Evolutionary conservation across 2,888 invertebrate genomes (phyloP), one percentile per base, ranked within the genome.

Genomic region (Gerris lacustris): DNA sequence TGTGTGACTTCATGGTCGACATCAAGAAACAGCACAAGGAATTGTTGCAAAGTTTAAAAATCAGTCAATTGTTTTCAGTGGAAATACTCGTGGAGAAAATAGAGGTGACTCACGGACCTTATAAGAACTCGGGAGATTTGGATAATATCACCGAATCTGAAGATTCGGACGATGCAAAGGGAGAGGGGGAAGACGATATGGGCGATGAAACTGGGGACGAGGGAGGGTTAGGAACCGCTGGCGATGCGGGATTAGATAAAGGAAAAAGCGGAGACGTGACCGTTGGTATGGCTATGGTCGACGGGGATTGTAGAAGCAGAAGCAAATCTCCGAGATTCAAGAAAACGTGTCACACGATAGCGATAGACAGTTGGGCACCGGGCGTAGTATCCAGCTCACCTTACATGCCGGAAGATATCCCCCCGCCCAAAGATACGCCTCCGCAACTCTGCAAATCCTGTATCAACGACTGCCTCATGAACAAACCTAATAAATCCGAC

Each of bases 71-170:
- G 1, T 55, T 55, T 5, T 55, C 55, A 7, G 55, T 72, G 44
- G 72, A 72, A 67, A 66, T 72, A 6, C 43, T 71, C 2, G 64
- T 72, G 2, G 69, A 72, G n/a, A 64, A 62, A 45, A 67, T 72
- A 11, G 43, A 70, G 43, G 69, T 72, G 6, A 63, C 68, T 11
- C 68, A 71, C 66, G 72, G 70, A 5, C 11, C 18, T n/a, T 9
- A 64, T 5, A n/a, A 31, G 11, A 64, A 64, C 7, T n/a, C 31
- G 11, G 62, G 62, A n/a, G 62, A 62, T 4, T 15, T 62, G n/a
- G n/a, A n/a, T 5, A 62, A 31, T 4, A 31, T 31, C 31, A 31
- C 15, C n/a, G 62, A 62, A 62, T 62, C 62, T 4, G 62, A 62
- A 64, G 64, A 64, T 18, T n/a, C 17, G 18, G 64, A 64, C 6